These are phyloP conservation scores for Mythimna impura DNA, from an alignment of 2,888 invertebrate species.

Conservation along the genomic window DNA sequence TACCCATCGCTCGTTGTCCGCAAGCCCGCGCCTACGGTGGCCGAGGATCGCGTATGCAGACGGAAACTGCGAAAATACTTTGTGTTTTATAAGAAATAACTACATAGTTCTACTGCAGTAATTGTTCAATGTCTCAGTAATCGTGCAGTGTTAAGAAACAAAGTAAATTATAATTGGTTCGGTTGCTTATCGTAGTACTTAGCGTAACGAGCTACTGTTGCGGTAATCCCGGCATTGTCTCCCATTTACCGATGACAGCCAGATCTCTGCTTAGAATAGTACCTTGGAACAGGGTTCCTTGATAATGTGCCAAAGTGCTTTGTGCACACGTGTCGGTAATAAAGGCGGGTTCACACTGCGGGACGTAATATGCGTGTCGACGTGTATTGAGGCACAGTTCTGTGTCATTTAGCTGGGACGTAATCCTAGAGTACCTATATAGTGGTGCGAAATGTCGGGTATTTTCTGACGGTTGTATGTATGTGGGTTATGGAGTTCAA, in stretches of 20 bases:
- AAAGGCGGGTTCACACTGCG: constrained; percentile 40
- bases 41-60: not conserved
- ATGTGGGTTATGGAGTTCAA: not conserved
- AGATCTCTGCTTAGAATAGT: constrained; percentile 41
- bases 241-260: constrained; percentile 57
- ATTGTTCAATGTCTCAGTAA: constrained; percentile 26
- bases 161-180: constrained; percentile 56
- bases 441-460: constrained; percentile 23
- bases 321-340: constrained; percentile 44
- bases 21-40: no score
- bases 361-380: constrained; percentile 38
- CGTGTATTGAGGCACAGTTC: constrained; percentile 46
- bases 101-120: constrained; percentile 4
- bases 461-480: constrained; percentile 11
- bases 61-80: not conserved
- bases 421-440: constrained; percentile 29
- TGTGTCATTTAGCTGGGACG: constrained; percentile 45
- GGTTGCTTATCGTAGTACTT: constrained; percentile 44
- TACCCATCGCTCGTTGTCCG: no score
- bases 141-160: not conserved
- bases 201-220: constrained; percentile 56
- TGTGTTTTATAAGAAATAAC: constrained; percentile 9
- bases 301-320: constrained; percentile 61
- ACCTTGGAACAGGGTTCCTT: constrained; percentile 45
- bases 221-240: constrained; percentile 68